These are phyloP conservation scores for Yponomeuta sedellus DNA, from an alignment of 2,888 invertebrate species.

Conservation along the genomic window DNA sequence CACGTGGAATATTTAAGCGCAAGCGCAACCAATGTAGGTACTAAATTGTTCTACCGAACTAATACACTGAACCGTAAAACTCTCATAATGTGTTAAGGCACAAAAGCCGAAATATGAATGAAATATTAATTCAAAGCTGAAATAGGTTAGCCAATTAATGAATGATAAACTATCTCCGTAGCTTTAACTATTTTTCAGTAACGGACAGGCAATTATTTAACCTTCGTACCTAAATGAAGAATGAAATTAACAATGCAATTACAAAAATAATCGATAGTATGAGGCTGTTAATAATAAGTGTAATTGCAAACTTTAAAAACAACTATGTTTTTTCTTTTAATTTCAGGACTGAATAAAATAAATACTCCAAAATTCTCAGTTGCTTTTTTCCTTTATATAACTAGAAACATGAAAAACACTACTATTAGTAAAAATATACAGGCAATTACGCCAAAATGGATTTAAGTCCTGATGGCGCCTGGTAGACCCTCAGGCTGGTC, in stretches of 20 bases:
- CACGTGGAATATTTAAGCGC: no score
- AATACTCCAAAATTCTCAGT: no score
- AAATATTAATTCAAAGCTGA: neutral
- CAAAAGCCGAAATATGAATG: neutral
- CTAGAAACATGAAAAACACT: slow-evolving; percentile 90
- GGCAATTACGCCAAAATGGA: slow-evolving; percentile 86
- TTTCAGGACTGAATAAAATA: no score
- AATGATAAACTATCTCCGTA: neutral
- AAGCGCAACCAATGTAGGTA: no score
- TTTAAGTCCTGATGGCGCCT: slow-evolving; percentile 87
- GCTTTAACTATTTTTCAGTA: neutral
- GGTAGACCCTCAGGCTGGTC: slow-evolving; percentile 81
- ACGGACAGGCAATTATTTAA: slow-evolving; percentile 29
- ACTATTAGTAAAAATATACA: slow-evolving; percentile 85
- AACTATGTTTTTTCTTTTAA: no score
- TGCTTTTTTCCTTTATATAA: slow-evolving; percentile 95
- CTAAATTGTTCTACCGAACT: no score
- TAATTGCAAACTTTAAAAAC: no score
- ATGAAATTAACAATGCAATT: slow-evolving; percentile 23
- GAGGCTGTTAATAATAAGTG: slow-evolving; percentile 8
- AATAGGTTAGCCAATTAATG: neutral
- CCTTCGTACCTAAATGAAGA: slow-evolving; percentile 33
- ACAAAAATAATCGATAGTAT: slow-evolving; percentile 24
- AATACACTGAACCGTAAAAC: no score
- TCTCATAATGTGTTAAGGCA: no score